A percentile compares a stretch with the other conserved stretches of the same genome.
Evolutionary conservation across 2,888 invertebrate genomes (phyloP).

Genomic region (Sphinx pinastri): DNA sequence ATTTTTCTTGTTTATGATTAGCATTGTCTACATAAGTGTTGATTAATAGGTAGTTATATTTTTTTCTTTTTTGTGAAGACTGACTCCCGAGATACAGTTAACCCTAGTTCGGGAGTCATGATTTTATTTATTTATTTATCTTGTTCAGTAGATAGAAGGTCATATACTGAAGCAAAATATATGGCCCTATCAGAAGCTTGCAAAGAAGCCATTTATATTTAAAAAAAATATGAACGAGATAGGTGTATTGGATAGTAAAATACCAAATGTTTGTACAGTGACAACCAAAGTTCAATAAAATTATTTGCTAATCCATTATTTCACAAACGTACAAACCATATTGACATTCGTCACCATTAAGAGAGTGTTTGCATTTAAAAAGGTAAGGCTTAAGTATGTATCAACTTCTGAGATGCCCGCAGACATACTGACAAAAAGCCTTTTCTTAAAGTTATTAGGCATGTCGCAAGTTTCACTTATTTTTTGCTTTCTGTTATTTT

Average conservation of each 20-base stretch:
- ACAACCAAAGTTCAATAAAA: background rate
- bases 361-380: background rate
- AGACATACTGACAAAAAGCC: background rate
- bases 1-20: too few species aligned
- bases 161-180: constrained; percentile 30
- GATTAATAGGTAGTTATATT: too few species aligned
- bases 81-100: too few species aligned
- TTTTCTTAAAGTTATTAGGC: background rate
- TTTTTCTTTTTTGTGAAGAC: too few species aligned
- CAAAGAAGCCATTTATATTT: background rate
- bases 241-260: too few species aligned
- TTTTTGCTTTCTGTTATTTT: too few species aligned
- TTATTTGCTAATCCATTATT: background rate
- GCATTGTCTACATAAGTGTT: too few species aligned
- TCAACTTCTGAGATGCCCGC: background rate
- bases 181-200: background rate
- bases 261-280: background rate
- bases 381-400: background rate
- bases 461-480: background rate
- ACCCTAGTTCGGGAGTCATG: too few species aligned
- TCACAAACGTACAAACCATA: background rate
- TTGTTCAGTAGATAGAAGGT: constrained; percentile 27
- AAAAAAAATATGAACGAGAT: background rate
- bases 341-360: background rate
- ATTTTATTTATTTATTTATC: too few species aligned